A percentile compares a stretch with the other conserved stretches of the same genome.
Conservation (phyloP, 1,140 invertebrate genomes). For the Drosophila simulans region DNA sequence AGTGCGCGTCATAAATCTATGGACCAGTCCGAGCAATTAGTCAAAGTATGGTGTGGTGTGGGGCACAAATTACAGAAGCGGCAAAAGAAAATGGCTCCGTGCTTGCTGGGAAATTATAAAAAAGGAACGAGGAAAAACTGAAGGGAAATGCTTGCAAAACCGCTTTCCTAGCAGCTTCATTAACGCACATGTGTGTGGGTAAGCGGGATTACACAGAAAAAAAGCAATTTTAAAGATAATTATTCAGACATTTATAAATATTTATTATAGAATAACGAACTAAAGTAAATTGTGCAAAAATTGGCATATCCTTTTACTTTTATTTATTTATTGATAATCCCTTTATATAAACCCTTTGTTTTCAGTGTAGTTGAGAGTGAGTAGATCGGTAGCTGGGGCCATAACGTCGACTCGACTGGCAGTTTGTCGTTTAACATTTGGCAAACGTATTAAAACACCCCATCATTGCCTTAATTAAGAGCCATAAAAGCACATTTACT, state of each 20-base stretch:
- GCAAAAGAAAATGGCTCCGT: neutral
- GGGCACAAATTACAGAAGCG: constrained; percentile 19
- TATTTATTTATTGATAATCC: too few relatives aligned
- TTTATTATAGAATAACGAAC: too few relatives aligned
- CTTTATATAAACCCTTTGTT: neutral
- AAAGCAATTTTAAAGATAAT: neutral
- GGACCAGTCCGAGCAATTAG: constrained; percentile 32
- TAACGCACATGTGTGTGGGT: constrained; percentile 14
- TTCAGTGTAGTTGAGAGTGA: neutral
- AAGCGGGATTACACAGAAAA: neutral
- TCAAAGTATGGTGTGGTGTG: constrained; percentile 8
- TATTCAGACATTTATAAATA: too few relatives aligned
- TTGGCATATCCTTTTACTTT: too few relatives aligned
- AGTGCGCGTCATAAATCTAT: constrained; percentile 34
- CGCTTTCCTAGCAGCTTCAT: constrained; percentile 42
- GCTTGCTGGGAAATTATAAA: constrained; percentile 29
- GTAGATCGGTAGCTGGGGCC: constrained; percentile 27
- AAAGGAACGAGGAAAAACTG: constrained; percentile 4
- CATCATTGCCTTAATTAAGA: constrained; percentile 85
- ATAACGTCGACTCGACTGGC: constrained; percentile 43
- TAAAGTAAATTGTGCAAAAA: too few relatives aligned
- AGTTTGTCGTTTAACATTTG: constrained; percentile 84
- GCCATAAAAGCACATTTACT: constrained; percentile 85
- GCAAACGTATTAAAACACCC: constrained; percentile 85
- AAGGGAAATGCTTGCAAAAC: constrained; percentile 17